Evolutionary conservation across 2,797 vertebrate genomes (phyloP), one percentile per base, ranked within the genome.

Genomic region (Dendrocincla fuliginosa): DNA sequence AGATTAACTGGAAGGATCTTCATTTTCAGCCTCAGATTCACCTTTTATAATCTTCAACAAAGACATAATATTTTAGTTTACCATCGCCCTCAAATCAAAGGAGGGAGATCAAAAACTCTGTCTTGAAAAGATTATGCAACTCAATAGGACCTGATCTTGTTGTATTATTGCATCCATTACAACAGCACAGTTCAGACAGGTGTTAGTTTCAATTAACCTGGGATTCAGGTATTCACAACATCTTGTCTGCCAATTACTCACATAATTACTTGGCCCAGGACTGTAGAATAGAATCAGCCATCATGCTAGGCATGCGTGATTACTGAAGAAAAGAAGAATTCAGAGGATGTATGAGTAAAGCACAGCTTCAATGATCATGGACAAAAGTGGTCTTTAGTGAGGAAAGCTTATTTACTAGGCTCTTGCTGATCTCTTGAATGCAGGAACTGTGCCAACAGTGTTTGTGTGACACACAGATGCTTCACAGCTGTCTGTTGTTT

Each of bases 241-340:
- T 95, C 96, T 96, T 96, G 94, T 90, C 96, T 92, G 63, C 95
- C 96, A 97, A 97, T 97, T 97, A 98, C 89, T 93, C 77, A 85
- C 90, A 86, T 95, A 97, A 97, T 98, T 97, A 95, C 91, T 84
- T 87, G 89, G 93, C 94, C 91, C 32, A 47, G 93, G 89, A 97
- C 97, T 98, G 97, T 98, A 98, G 98, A 98, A 98, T 97, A 98
- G 98, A 98, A 97, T 97, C 97, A 97, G 96, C 98, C 97, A 96
- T 97, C 95, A 84, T 89, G 95, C 97, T 97, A 97, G 97, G 97
- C 97, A 96, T 97, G 98, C 98, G 98, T 97, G 97, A 98, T 98
- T 98, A 97, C 92, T 97, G 98, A 98, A 98, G 96, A 98, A 97
- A 98, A 97, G 97, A 97, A 95, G 97, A 97, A 97, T 96, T 97